These are phyloP conservation scores for Carettochelys insculpta DNA, from an alignment of 2,113 vertebrate species.

Conservation along the genomic window DNA sequence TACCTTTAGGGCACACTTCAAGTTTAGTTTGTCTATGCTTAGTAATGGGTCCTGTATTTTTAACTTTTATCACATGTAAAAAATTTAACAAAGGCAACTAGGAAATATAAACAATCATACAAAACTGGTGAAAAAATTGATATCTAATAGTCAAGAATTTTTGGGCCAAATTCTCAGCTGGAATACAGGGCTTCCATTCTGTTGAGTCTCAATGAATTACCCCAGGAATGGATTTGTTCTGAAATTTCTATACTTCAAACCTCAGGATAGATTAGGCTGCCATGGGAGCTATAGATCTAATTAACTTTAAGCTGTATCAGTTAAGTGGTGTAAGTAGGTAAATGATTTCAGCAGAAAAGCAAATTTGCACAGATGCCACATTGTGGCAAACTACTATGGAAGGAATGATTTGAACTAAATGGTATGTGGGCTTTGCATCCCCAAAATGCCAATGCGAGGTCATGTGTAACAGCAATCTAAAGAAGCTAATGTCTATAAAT, in stretches of 20 bases:
- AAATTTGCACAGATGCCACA: fast-evolving
- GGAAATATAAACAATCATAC: neutral
- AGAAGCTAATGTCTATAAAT: neutral
- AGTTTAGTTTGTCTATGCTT: neutral
- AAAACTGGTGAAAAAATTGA: neutral
- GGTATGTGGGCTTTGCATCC: neutral
- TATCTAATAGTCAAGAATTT: neutral
- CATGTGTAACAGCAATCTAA: fast-evolving
- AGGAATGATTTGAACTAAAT: fast-evolving
- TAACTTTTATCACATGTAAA: neutral
- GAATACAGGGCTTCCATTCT: neutral
- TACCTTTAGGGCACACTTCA: neutral
- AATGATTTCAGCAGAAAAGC: neutral
- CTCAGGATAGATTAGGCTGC: neutral
- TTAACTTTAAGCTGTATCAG: neutral
- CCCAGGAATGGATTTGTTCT: neutral
- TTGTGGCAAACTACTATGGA: neutral
- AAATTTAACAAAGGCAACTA: neutral
- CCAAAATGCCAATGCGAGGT: neutral
- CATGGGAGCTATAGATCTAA: neutral
- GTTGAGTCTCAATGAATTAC: neutral
- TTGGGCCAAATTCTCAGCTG: neutral
- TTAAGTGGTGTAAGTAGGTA: fast-evolving
- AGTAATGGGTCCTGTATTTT: neutral
- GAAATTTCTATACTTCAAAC: neutral